A percentile compares a stretch with the other conserved stretches of the same genome.
Evolutionary conservation across 2,797 vertebrate genomes (phyloP).

Genomic region (Bucorvus abyssinicus): DNA sequence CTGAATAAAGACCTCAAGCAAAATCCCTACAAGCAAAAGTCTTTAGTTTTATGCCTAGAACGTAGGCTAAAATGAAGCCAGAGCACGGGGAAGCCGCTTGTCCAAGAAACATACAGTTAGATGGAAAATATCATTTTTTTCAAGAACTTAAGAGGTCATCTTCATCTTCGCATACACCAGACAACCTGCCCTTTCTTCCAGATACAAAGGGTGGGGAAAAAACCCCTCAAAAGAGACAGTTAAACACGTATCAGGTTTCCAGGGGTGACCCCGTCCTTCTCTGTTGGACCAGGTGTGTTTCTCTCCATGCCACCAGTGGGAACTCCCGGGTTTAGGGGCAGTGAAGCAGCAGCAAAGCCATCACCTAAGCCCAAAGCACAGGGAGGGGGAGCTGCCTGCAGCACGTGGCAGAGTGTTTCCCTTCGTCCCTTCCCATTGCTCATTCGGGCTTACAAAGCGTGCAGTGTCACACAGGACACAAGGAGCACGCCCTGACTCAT

Average conservation of each 20-base stretch:
- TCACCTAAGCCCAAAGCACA: background rate
- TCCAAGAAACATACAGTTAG: background rate
- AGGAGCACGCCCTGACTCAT: background rate
- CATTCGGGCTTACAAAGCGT: rapidly evolving
- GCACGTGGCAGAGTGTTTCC: rapidly evolving
- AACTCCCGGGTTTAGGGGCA: background rate
- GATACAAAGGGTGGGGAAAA: too few relatives aligned
- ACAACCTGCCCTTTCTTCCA: background rate
- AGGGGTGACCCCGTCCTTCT: background rate
- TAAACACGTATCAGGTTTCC: background rate
- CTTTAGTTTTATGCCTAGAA: background rate
- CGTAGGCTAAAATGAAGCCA: background rate
- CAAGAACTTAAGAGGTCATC: rapidly evolving
- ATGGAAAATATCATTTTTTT: background rate
- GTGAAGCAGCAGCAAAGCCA: background rate
- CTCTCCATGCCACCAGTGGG: background rate
- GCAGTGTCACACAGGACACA: rapidly evolving
- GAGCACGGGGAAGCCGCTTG: background rate
- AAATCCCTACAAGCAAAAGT: background rate
- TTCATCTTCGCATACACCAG: background rate
- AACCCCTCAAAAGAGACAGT: background rate
- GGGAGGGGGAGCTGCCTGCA: too few relatives aligned
- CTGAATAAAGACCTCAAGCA: background rate
- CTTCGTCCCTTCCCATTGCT: background rate
- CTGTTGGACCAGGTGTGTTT: background rate